phyloP scores from a whole-genome alignment of 2,113 vertebrate species.

The Monarcha castaneiventris region DNA sequence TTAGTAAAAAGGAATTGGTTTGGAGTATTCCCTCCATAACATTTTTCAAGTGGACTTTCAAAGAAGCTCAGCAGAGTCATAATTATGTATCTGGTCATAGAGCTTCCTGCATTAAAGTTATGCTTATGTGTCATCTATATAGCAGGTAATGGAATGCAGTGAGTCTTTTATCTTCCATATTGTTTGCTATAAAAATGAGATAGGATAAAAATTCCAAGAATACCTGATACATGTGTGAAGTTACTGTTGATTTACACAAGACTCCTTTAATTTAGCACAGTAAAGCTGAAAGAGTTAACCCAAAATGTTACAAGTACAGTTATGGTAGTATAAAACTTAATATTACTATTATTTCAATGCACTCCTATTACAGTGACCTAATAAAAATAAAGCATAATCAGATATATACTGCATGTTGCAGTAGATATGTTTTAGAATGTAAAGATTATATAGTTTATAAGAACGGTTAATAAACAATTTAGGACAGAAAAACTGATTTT shows the following conservation, averaged over 20 bases:
- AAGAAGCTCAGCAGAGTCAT: not conserved
- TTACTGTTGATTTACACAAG: slow-evolving; percentile 31
- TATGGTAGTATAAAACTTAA: slow-evolving; percentile 8
- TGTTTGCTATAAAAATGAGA: not conserved
- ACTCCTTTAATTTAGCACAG: slow-evolving; percentile 20
- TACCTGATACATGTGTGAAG: slow-evolving; percentile 34
- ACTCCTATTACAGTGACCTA: slow-evolving; percentile 15
- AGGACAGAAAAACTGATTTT: slow-evolving; percentile 11
- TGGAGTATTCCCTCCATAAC: not conserved
- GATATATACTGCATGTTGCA: not conserved
- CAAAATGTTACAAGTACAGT: not conserved
- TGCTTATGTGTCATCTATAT: not conserved
- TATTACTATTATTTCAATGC: slow-evolving; percentile 6
- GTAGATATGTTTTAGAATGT: slow-evolving; percentile 13
- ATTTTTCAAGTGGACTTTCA: not conserved
- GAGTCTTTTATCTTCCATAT: slow-evolving; percentile 2
- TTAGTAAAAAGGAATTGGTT: not conserved
- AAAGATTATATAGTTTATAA: slow-evolving; percentile 28
- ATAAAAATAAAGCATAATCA: slow-evolving; percentile 45
- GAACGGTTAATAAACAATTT: slow-evolving; percentile 35
- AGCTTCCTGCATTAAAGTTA: not conserved
- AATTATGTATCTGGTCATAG: not conserved
- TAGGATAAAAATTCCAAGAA: slow-evolving; percentile 14
- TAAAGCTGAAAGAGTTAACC: slow-evolving; percentile 41
- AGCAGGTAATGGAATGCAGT: not conserved